Evolutionary conservation across 1,140 invertebrate genomes (phyloP).

Genomic region (Heliconius hermathena): DNA sequence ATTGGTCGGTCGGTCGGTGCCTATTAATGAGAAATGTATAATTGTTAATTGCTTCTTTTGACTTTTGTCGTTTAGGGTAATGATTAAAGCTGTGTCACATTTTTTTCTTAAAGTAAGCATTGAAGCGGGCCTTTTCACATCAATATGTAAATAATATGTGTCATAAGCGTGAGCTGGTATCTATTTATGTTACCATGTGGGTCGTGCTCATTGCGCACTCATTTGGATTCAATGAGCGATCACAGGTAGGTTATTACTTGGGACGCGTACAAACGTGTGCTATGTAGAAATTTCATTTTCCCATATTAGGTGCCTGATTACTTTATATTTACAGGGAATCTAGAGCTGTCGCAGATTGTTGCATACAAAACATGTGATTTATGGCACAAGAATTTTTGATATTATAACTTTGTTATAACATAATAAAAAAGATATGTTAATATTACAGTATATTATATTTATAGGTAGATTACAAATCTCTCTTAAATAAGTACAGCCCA

Average conservation of each 20-base stretch:
- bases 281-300: conserved; percentile 49
- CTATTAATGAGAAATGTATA: conserved; percentile 6
- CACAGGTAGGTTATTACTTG: conserved; percentile 57
- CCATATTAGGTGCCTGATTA: conserved; percentile 47
- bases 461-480: too few species aligned
- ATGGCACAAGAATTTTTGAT: background rate
- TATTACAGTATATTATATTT: too few species aligned
- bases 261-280: conserved; percentile 49
- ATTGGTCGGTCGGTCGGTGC: conserved; percentile 47
- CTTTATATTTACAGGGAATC: conserved; percentile 26
- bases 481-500: background rate
- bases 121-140: conserved; percentile 41
- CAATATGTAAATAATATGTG: conserved; percentile 51
- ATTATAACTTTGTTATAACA: background rate
- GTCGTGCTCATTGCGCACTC: conserved; percentile 43
- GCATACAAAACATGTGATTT: background rate
- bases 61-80: conserved; percentile 1
- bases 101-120: conserved; percentile 30
- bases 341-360: background rate
- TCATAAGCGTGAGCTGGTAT: conserved; percentile 48
- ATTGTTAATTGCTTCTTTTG: conserved; percentile 14
- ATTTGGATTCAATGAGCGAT: conserved; percentile 64
- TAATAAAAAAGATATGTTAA: too few species aligned
- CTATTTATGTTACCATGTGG: conserved; percentile 53
- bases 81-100: background rate